Percentiles rank a stretch among this genome's conserved stretches.
phyloP scores from a whole-genome alignment of 2,888 invertebrate species.

The Acanthopleura granulata region DNA sequence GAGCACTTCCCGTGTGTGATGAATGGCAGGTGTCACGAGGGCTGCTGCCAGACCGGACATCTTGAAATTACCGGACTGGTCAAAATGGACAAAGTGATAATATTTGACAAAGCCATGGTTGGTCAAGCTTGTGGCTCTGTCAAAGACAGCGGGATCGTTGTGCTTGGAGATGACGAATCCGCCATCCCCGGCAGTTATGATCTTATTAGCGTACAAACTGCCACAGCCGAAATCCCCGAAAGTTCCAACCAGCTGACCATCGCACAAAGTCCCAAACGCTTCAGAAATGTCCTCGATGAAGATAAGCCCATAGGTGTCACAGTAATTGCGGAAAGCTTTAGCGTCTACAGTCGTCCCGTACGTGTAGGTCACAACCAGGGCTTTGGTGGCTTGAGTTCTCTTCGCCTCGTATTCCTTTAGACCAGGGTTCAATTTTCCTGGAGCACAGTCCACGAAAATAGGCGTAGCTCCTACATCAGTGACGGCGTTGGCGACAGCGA shows the following conservation, averaged over 20 bases:
- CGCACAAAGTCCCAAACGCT: neutral
- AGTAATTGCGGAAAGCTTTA: neutral
- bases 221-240: constrained; percentile 18
- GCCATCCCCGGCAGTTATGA: constrained; percentile 20
- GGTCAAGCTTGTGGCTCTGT: constrained; percentile 7
- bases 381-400: neutral
- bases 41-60: constrained; percentile 19
- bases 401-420: constrained; percentile 7
- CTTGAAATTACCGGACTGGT: constrained; percentile 14
- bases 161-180: constrained; percentile 15
- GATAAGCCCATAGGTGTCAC: neutral
- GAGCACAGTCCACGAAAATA: constrained; percentile 19
- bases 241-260: neutral
- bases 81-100: constrained; percentile 18
- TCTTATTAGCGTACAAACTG: constrained; percentile 16
- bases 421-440: constrained; percentile 9
- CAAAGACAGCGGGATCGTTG: neutral
- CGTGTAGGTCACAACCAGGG: constrained; percentile 7
- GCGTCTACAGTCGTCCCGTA: constrained; percentile 11
- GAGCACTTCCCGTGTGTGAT: constrained; percentile 8
- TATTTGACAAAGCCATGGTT: constrained; percentile 14
- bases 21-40: constrained; percentile 5
- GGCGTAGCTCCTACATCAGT: neutral
- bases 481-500: constrained; percentile 16
- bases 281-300: constrained; percentile 20